Evolutionary conservation across 2,797 vertebrate genomes (phyloP).

Genomic region (Antrozous pallidus): DNA sequence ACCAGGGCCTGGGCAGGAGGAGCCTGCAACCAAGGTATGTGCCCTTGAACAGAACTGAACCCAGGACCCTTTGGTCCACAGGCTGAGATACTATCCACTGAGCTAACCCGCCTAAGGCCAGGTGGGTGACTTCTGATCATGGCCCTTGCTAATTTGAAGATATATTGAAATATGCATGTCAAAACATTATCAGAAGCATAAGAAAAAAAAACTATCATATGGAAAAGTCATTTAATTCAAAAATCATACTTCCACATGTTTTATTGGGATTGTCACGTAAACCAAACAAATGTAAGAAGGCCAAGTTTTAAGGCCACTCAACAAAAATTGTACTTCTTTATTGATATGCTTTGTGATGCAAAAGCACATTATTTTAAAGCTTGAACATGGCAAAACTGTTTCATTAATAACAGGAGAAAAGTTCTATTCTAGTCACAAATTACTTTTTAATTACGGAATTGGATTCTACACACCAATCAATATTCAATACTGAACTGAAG

Average conservation of each 20-base stretch:
- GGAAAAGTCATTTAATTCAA: slow-evolving; percentile 75
- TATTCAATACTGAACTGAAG: slow-evolving; percentile 64
- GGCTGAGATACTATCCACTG: no score
- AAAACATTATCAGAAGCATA: slow-evolving; percentile 49
- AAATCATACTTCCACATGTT: slow-evolving; percentile 71
- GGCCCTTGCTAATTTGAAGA: not conserved
- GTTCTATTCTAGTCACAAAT: slow-evolving; percentile 58
- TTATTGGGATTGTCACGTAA: slow-evolving; percentile 59
- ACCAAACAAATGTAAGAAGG: slow-evolving; percentile 51
- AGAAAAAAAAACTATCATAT: slow-evolving; percentile 59
- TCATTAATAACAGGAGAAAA: slow-evolving; percentile 51
- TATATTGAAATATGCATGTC: not conserved
- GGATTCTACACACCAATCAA: slow-evolving; percentile 66
- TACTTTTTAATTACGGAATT: slow-evolving; percentile 51
- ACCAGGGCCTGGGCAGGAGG: no score
- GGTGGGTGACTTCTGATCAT: not conserved
- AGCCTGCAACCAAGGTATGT: no score
- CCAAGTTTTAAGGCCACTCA: slow-evolving; percentile 39
- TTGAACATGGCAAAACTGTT: slow-evolving; percentile 48
- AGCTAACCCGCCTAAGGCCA: no score
- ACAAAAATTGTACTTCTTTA: slow-evolving; percentile 50
- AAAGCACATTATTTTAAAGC: slow-evolving; percentile 53
- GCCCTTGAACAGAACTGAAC: no score
- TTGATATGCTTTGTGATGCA: slow-evolving; percentile 41
- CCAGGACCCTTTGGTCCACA: no score